Conservation (phyloP, 2,888 invertebrate species). For the Nomada fucata region DNA sequence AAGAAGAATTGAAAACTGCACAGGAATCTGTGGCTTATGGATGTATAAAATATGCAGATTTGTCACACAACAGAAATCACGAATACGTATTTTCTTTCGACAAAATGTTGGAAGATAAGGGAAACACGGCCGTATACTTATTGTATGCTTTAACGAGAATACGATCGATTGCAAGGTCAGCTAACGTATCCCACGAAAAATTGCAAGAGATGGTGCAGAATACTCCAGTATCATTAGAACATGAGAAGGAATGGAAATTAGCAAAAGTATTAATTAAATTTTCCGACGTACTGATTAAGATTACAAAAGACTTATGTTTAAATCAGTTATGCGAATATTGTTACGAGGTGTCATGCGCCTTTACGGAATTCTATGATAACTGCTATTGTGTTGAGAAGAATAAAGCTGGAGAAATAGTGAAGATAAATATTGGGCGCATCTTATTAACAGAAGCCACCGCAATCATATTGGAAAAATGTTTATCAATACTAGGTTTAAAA, state of each 20-base stretch:
- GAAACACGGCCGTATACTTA: constrained; percentile 99
- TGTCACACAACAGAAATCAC: constrained; percentile 95
- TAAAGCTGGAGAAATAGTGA: constrained; percentile 90
- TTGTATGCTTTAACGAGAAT: constrained; percentile 98
- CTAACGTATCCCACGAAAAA: constrained; percentile 88
- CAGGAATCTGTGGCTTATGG: constrained; percentile 98
- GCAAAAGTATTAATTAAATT: constrained; percentile 94
- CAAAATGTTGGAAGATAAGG: constrained; percentile 99
- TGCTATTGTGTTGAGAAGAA: constrained; percentile 99
- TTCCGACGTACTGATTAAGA: constrained; percentile 93
- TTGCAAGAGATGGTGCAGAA: constrained; percentile 87
- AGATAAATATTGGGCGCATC: constrained; percentile 94
- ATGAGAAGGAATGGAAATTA: constrained; percentile 97
- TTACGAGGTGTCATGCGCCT: constrained; percentile 96
- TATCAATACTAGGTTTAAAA: constrained; percentile 95
- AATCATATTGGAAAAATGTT: constrained; percentile 93
- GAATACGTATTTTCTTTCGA: constrained; percentile 99
- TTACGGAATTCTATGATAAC: constrained; percentile 98
- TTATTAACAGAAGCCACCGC: constrained; percentile 97
- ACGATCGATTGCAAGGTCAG: constrained; percentile 93
- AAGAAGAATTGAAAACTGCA: constrained; percentile 92
- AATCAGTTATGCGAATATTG: constrained; percentile 97
- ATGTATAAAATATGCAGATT: constrained; percentile 99
- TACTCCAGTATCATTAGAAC: constrained; percentile 89
- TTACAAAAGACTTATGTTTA: constrained; percentile 92